Evolutionary conservation across 2,888 invertebrate genomes (phyloP).

Genomic region (Spatulosminthurus flaviceps): DNA sequence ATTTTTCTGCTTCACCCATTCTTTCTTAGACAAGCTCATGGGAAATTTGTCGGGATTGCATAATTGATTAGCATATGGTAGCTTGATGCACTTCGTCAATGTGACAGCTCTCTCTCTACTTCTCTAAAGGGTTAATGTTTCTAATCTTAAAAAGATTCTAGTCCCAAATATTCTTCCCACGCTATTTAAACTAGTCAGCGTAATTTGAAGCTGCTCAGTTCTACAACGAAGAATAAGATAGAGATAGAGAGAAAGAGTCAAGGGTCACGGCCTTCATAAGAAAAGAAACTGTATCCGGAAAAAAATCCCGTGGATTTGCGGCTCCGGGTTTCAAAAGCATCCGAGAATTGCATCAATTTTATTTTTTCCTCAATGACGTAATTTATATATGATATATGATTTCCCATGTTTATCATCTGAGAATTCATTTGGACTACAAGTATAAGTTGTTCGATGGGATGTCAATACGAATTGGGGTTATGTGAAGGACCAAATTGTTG

Average conservation of each 20-base stretch:
- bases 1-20: constrained; percentile 26
- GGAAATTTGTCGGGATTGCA: constrained; percentile 35
- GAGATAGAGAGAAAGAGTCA: background rate
- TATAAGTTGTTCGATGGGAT: too few species aligned
- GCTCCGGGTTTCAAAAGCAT: background rate
- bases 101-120: constrained; percentile 13
- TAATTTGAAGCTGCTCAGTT: background rate
- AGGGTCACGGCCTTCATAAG: background rate
- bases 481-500: too few species aligned
- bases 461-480: too few species aligned
- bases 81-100: constrained; percentile 1
- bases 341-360: background rate
- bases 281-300: background rate
- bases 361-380: background rate
- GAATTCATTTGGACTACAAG: too few species aligned
- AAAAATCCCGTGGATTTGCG: background rate
- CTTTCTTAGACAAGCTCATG: constrained; percentile 21
- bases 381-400: background rate
- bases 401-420: background rate
- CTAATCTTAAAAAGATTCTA: background rate
- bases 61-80: constrained; percentile 42
- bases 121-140: background rate
- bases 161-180: background rate
- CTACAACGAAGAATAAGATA: too few species aligned
- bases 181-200: background rate